phyloP scores from a whole-genome alignment of 2,797 vertebrate genomes.

The Eulemur coronatus region DNA sequence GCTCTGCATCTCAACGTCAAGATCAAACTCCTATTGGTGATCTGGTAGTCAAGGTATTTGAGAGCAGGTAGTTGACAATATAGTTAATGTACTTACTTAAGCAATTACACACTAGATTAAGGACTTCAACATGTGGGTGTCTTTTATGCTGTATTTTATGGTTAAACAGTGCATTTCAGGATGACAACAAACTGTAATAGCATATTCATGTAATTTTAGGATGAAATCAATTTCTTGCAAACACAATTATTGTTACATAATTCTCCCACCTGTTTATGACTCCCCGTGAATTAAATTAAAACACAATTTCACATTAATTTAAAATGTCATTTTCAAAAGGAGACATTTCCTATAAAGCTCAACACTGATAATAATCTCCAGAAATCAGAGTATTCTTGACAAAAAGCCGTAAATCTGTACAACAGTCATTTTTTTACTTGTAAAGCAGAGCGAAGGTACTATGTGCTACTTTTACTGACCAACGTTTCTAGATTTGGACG shows the following conservation, averaged over 20 bases:
- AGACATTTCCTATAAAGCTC: slow-evolving; percentile 11
- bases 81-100: slow-evolving; percentile 72
- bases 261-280: slow-evolving; percentile 76
- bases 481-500: slow-evolving; percentile 82
- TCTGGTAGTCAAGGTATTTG: slow-evolving; percentile 49
- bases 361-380: background rate
- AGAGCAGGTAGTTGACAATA: slow-evolving; percentile 59
- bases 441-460: slow-evolving; percentile 47
- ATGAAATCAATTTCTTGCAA: slow-evolving; percentile 77
- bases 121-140: background rate
- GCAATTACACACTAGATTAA: slow-evolving; percentile 74
- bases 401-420: slow-evolving; percentile 54
- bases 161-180: slow-evolving; percentile 61
- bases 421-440: slow-evolving; percentile 34
- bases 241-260: slow-evolving; percentile 80
- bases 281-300: slow-evolving; percentile 77
- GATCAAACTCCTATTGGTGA: background rate
- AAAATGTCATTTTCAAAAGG: slow-evolving; percentile 76
- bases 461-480: background rate
- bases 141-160: slow-evolving; percentile 49
- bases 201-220: slow-evolving; percentile 66
- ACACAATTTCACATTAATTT: slow-evolving; percentile 80
- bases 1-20: background rate
- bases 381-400: slow-evolving; percentile 55
- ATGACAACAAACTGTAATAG: slow-evolving; percentile 68